phyloP scores from a whole-genome alignment of 2,797 vertebrate species.

The Heliangelus exortis region DNA sequence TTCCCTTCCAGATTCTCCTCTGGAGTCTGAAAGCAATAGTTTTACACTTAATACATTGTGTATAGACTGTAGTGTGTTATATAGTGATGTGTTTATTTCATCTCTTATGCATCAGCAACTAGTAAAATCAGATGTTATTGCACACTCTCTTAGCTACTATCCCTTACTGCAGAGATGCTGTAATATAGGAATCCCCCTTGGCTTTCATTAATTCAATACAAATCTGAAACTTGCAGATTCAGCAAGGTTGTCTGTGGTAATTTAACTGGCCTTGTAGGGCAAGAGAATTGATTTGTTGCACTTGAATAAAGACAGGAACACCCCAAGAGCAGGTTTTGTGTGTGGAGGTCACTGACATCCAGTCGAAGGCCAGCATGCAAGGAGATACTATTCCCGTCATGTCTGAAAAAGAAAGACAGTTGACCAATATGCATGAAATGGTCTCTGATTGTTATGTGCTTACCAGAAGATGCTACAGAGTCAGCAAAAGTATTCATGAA shows the following conservation, averaged over 20 bases:
- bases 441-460: neutral
- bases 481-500: neutral
- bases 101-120: neutral
- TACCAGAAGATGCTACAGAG: neutral
- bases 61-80: neutral
- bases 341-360: neutral
- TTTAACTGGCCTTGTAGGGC: neutral
- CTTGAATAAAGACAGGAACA: neutral
- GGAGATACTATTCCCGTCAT: neutral
- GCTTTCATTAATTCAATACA: slow-evolving; percentile 31
- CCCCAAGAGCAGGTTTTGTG: neutral
- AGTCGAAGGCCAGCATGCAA: neutral
- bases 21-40: neutral
- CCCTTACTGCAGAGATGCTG: neutral
- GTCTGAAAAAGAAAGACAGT: neutral
- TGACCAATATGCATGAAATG: neutral
- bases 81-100: neutral
- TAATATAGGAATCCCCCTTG: neutral
- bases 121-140: neutral
- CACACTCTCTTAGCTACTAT: neutral
- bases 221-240: slow-evolving; percentile 19
- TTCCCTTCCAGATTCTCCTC: neutral
- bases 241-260: neutral
- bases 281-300: slow-evolving; percentile 31
- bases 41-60: neutral